Evolutionary conservation across 1,140 invertebrate genomes (phyloP).

Genomic region (Caerostris darwini): DNA sequence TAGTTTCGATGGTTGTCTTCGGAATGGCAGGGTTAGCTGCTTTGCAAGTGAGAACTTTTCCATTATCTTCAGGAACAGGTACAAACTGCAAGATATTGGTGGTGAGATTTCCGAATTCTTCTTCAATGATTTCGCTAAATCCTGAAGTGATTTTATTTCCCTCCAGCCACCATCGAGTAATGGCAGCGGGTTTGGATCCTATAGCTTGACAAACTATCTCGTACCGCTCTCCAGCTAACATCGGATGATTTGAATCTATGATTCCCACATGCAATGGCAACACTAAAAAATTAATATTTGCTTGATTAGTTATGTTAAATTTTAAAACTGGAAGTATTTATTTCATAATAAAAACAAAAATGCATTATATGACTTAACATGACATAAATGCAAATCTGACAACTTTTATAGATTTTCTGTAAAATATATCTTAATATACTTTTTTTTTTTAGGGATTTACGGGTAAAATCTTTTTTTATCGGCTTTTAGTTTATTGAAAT

Average conservation of each 20-base stretch:
- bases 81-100: conserved; percentile 79
- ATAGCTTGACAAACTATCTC: conserved; percentile 77
- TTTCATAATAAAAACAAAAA: not conserved
- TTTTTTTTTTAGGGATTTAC: too few relatives aligned
- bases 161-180: conserved; percentile 79
- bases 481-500: too few relatives aligned
- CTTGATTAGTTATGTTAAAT: not conserved
- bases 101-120: conserved; percentile 76
- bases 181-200: conserved; percentile 79
- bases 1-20: conserved; percentile 71
- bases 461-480: too few relatives aligned
- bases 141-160: conserved; percentile 49
- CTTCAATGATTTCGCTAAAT: conserved; percentile 64
- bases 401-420: too few relatives aligned
- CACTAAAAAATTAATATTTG: not conserved
- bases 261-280: conserved; percentile 34
- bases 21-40: conserved; percentile 87
- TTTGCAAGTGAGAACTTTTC: conserved; percentile 90
- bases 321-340: not conserved
- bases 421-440: too few relatives aligned
- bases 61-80: conserved; percentile 89
- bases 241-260: conserved; percentile 25
- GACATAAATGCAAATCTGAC: too few relatives aligned
- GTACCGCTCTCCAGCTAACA: conserved; percentile 78
- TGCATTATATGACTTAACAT: not conserved